A percentile compares a stretch with the other conserved stretches of the same genome.
Conservation (phyloP, 1,140 invertebrate genomes). For the Druon quercuslanigerum region DNA sequence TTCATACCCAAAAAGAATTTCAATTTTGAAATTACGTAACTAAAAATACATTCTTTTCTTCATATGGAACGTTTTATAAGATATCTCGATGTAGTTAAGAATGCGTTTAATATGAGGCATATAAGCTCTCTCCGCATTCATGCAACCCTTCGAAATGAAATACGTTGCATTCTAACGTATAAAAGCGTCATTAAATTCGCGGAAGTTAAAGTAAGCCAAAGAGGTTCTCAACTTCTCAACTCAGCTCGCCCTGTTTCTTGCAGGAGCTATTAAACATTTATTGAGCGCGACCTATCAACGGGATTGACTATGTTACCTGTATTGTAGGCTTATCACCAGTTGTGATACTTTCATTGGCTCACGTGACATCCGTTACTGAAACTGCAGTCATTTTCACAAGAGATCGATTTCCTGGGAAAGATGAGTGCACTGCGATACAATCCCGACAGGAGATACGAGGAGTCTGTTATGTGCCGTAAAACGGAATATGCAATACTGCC, state of each 20-base stretch:
- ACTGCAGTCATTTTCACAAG: slow-evolving; percentile 13
- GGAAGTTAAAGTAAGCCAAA: not conserved
- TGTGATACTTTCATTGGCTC: not conserved
- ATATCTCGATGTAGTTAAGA: slow-evolving; percentile 9
- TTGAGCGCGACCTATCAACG: not conserved
- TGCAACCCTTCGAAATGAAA: slow-evolving; percentile 4
- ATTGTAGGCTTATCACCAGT: not conserved
- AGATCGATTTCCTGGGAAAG: slow-evolving; percentile 34
- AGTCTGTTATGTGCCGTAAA: slow-evolving; percentile 61
- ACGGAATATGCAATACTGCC: slow-evolving; percentile 63
- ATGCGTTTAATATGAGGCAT: slow-evolving; percentile 7
- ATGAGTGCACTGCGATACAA: slow-evolving; percentile 15
- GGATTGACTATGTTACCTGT: not conserved
- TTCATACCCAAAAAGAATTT: not conserved
- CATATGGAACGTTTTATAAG: not conserved
- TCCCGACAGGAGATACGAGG: slow-evolving; percentile 52
- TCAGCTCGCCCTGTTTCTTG: not conserved
- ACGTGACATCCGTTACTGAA: not conserved
- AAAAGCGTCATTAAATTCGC: slow-evolving; percentile 10
- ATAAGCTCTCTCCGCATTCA: not conserved
- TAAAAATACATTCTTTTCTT: not conserved
- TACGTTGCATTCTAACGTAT: slow-evolving; percentile 19
- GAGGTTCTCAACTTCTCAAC: slow-evolving; percentile 20
- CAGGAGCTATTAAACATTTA: not conserved
- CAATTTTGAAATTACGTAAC: not conserved